Evolutionary conservation across 2,113 vertebrate species (phyloP).

Genomic region (Nothocercus nigrocapillus): DNA sequence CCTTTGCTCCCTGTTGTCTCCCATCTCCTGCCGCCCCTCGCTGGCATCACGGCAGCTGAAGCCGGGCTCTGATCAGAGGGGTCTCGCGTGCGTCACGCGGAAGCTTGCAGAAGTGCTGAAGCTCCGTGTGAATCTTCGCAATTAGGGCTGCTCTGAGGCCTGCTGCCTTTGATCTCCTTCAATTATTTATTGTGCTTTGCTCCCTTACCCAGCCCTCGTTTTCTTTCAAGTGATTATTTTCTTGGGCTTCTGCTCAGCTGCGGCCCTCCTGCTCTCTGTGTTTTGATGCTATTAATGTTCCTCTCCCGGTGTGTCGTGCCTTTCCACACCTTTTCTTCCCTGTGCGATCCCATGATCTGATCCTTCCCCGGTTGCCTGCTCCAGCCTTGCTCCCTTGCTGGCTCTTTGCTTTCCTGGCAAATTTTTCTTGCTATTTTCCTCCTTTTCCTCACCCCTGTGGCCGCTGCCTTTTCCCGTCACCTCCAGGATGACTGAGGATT

Average conservation of each 20-base stretch:
- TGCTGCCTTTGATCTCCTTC: constrained; percentile 64
- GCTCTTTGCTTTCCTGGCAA: background rate
- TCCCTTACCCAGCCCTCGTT: background rate
- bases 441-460: fast-evolving
- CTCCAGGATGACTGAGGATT: no score
- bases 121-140: background rate
- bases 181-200: constrained; percentile 41
- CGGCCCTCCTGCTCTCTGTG: background rate
- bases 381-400: background rate
- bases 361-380: background rate
- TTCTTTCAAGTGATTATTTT: constrained; percentile 52
- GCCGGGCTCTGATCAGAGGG: background rate
- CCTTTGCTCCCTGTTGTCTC: no score
- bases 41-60: fast-evolving
- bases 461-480: background rate
- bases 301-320: background rate
- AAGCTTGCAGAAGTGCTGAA: background rate
- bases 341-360: background rate
- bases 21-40: background rate
- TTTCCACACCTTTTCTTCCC: constrained; percentile 47
- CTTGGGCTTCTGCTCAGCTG: background rate
- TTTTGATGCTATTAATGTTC: background rate
- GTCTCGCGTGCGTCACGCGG: background rate
- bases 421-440: background rate
- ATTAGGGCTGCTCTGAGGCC: constrained; percentile 52